These are phyloP conservation scores for Apogon talboti DNA, from an alignment of 2,797 vertebrate species.

Conservation along the genomic window DNA sequence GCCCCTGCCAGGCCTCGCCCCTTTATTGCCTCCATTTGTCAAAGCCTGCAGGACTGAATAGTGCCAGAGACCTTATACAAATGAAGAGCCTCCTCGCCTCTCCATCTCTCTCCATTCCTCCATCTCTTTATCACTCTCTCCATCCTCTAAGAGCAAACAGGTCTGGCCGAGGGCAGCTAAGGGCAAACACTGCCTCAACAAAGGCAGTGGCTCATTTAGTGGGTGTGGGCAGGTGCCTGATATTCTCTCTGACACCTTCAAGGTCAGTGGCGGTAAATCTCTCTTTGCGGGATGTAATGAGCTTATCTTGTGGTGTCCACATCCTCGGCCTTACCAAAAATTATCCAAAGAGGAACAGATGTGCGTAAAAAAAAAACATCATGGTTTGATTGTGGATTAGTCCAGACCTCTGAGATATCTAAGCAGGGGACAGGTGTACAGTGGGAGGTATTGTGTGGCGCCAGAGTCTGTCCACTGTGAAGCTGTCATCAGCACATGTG, in stretches of 20 bases:
- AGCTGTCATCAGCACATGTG: constrained; percentile 81
- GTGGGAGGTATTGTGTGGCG: constrained; percentile 68
- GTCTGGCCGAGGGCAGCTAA: constrained; percentile 66
- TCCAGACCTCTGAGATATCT: constrained; percentile 32
- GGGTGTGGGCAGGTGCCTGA: constrained; percentile 63
- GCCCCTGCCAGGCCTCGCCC: constrained; percentile 81
- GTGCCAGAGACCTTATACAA: constrained; percentile 83
- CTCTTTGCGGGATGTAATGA: constrained; percentile 23
- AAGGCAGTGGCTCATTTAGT: constrained; percentile 47
- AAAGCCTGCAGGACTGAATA: constrained; percentile 80
- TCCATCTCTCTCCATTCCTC: constrained; percentile 63
- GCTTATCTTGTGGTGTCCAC: constrained; percentile 19
- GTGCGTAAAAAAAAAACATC: constrained; percentile 17
- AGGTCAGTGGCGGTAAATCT: constrained; percentile 48
- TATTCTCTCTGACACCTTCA: constrained; percentile 48
- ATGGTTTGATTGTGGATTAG: constrained; percentile 35
- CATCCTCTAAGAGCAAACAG: constrained; percentile 80
- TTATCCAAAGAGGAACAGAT: constrained; percentile 3
- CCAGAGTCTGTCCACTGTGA: constrained; percentile 61
- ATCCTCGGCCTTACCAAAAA: neutral
- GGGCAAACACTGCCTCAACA: constrained; percentile 74
- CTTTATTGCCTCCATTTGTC: constrained; percentile 86
- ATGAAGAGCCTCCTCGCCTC: constrained; percentile 80
- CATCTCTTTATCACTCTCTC: constrained; percentile 68
- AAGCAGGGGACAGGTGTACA: constrained; percentile 74